Base-by-base conservation (phyloP, 2,888 invertebrate species). In the Trichopoda pennipes region DNA sequence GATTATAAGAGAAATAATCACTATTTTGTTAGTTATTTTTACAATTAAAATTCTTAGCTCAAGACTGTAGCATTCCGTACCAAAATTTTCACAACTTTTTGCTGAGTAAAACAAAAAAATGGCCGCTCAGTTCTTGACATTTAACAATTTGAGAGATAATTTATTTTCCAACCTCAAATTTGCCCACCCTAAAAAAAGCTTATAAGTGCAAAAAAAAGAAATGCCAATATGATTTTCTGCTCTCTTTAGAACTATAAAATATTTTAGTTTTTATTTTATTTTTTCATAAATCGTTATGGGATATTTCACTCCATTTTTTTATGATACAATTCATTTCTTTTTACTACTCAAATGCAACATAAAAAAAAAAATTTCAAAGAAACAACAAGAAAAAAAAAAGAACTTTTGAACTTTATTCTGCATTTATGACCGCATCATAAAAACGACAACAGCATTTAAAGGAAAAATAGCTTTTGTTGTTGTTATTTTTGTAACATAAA, bases 341-440 rank as follows among this genome's bases (percentile, higher is more conserved):
- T 74, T 74, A 75, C 19, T 64, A 64, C 53, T 61, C 28, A 8
- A 72, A 53, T 16, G 53, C 23, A 51, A 42, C 21, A 53, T 32
- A 55, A 61, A 68, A 47, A n/a, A 55, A 61, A 68, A 47, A n/a
- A 16, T 44, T 49, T 32, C 10, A 58, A 58, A 56, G 4, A 55
- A 28, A 47, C 17, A 53, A n/a, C 51, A 58, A 56, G 4, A 23
- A 19, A 64, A 32, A 49, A 1, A 38, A 32, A 51, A n/a, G 19
- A 76, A 66, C 68, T 73, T 81, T 78, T 70, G 44, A 63, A 81
- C 63, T 80, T 66, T 78, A 70, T 80, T 60, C 14, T 79, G 75
- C 75, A 23, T 70, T 75, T 58, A 82, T 35, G 17, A 58, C 60
- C 79, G 38, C 38, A 70, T 53, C 64, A 60, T 75, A 82, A 79